Conservation (phyloP, 2,113 vertebrate species). For the Pluvianellus socialis region DNA sequence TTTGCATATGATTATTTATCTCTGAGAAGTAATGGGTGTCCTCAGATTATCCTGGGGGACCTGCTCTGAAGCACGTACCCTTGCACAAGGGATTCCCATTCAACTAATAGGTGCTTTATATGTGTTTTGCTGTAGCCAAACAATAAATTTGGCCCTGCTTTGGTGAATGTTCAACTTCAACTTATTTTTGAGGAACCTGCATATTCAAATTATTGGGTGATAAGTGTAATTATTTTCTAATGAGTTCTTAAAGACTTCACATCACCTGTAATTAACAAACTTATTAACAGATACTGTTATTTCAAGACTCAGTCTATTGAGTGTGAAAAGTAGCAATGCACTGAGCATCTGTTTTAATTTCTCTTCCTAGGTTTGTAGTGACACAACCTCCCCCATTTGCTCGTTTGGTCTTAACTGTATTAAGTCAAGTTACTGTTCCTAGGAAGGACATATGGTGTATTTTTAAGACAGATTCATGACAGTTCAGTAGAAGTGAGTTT, state of each 20-base stretch:
- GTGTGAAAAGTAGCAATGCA: background rate
- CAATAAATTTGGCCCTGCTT: background rate
- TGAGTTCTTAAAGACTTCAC: background rate
- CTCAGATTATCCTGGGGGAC: background rate
- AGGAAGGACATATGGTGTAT: background rate
- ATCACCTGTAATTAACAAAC: conserved; percentile 29
- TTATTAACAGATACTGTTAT: background rate
- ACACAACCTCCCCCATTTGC: background rate
- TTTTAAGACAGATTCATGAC: background rate
- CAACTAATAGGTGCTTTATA: background rate
- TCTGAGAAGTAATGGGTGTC: background rate
- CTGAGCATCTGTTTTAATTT: background rate
- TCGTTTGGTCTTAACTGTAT: background rate
- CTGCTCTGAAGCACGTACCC: background rate
- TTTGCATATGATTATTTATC: background rate
- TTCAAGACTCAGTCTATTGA: background rate
- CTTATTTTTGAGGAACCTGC: background rate
- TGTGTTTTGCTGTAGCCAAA: background rate
- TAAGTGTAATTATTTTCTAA: background rate
- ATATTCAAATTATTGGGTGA: background rate
- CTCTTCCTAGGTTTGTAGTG: background rate
- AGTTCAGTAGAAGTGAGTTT: background rate
- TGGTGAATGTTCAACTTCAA: background rate
- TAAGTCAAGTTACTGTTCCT: background rate
- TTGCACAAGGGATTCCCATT: background rate